phyloP scores from a whole-genome alignment of 2,113 vertebrate genomes.

The Empidonax alnorum region DNA sequence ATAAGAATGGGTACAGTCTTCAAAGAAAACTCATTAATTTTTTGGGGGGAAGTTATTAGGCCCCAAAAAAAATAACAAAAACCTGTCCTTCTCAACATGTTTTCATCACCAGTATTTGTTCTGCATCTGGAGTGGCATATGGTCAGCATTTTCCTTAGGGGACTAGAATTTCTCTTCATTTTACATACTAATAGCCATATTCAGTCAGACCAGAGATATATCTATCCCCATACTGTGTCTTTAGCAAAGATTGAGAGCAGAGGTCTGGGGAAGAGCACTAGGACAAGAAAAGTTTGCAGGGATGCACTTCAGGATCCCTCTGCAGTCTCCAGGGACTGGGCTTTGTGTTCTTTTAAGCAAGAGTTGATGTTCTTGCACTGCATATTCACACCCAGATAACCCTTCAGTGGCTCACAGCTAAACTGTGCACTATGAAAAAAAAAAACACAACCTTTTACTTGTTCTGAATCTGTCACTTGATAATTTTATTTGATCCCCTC shows the following conservation, averaged over 20 bases:
- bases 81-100: neutral
- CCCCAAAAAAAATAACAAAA: neutral
- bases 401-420: neutral
- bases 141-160: neutral
- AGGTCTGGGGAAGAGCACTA: neutral
- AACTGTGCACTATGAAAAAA: neutral
- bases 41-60: neutral
- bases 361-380: neutral
- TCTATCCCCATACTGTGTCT: neutral
- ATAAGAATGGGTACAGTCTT: neutral
- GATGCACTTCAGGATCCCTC: neutral
- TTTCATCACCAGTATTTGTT: neutral
- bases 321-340: neutral
- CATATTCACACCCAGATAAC: neutral
- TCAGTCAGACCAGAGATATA: neutral
- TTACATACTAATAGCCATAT: neutral
- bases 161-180: neutral
- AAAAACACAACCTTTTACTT: neutral
- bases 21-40: neutral
- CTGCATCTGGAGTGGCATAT: neutral
- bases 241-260: neutral
- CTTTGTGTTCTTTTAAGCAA: neutral
- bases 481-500: constrained; percentile 31
- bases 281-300: neutral
- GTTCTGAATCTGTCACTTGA: neutral